These are phyloP conservation scores for Eucera pruinosa DNA, from an alignment of 2,888 invertebrate genomes.

Conservation along the genomic window DNA sequence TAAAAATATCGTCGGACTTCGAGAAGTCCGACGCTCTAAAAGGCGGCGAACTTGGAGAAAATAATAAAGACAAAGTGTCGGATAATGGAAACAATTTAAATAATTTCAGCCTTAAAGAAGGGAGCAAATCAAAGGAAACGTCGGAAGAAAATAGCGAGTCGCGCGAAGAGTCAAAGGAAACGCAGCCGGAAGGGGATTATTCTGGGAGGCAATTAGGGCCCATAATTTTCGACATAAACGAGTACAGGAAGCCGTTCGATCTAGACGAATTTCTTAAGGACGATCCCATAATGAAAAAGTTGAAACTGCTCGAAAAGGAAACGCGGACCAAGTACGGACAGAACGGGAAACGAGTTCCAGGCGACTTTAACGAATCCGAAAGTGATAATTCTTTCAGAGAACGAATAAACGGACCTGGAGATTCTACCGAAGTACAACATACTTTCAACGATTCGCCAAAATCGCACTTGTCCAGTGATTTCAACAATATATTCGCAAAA, in stretches of 20 bases:
- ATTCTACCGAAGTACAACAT: conserved; percentile 6
- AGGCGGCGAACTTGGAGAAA: neutral
- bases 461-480: neutral
- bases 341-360: conserved; percentile 75
- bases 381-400: conserved; percentile 22
- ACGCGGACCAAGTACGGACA: conserved; percentile 75
- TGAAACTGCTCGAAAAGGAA: conserved; percentile 46
- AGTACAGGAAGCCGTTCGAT: conserved; percentile 74
- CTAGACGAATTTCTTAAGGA: conserved; percentile 71
- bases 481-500: neutral
- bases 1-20: no score
- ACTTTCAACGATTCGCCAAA: conserved; percentile 14
- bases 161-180: conserved; percentile 33
- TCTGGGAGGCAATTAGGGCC: conserved; percentile 27
- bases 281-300: conserved; percentile 56
- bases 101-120: neutral
- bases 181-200: conserved; percentile 19
- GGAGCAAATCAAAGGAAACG: neutral
- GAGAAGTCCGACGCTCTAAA: neutral
- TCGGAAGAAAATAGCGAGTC: neutral
- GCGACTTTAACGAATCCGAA: conserved; percentile 61
- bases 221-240: conserved; percentile 72
- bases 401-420: neutral
- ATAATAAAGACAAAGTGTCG: conserved; percentile 73
- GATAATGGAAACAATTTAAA: neutral